Evolutionary conservation across 2,113 vertebrate species (phyloP).

Genomic region (Tinamus guttatus): DNA sequence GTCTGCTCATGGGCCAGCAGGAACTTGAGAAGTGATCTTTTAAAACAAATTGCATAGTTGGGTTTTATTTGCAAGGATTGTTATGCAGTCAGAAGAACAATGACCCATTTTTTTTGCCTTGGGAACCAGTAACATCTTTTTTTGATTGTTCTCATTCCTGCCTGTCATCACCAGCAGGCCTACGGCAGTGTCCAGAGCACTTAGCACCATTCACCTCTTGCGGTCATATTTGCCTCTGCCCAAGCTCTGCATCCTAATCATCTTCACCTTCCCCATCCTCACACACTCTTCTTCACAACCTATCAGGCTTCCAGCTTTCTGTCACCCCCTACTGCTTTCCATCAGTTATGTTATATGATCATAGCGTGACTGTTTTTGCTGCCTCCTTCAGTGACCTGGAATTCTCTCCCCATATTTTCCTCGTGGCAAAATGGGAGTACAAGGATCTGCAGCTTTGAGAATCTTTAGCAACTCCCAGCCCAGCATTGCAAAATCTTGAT

Average conservation of each 20-base stretch:
- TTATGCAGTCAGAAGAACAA: neutral
- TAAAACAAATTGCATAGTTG: neutral
- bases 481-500: neutral
- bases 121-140: neutral
- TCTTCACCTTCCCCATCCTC: neutral
- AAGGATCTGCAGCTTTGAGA: neutral
- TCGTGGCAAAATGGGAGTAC: neutral
- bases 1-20: neutral
- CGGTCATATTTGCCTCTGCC: neutral
- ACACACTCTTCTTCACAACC: accelerated
- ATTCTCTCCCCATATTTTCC: neutral
- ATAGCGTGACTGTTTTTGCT: neutral
- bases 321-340: neutral
- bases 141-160: neutral
- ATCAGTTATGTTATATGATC: neutral
- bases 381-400: neutral
- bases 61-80: neutral
- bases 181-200: neutral
- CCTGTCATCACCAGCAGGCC: neutral
- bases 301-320: neutral
- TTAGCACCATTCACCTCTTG: neutral
- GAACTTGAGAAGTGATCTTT: neutral
- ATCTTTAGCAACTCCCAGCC: neutral
- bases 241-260: neutral
- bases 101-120: neutral